Evolutionary conservation across 2,888 invertebrate genomes (phyloP).

Genomic region (Orthosia incerta): DNA sequence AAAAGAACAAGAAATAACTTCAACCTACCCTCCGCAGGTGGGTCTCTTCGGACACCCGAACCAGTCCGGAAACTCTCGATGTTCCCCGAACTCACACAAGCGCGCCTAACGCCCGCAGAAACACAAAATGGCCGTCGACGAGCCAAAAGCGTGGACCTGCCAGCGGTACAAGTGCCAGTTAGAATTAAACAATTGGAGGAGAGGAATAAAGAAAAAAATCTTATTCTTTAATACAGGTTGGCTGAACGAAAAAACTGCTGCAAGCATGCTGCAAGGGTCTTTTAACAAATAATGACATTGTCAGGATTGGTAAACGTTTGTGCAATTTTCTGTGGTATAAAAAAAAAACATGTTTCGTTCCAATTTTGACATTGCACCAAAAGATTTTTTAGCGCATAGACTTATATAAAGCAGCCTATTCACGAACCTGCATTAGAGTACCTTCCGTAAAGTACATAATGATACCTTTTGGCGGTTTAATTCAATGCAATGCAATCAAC

Average conservation of each 20-base stretch:
- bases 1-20: constrained; percentile 3
- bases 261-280: not conserved
- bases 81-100: constrained; percentile 76
- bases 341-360: not conserved
- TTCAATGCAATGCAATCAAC: too few relatives aligned
- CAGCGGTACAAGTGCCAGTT: constrained; percentile 87
- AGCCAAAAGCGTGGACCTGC: constrained; percentile 86
- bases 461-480: too few relatives aligned
- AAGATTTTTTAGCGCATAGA: not conserved
- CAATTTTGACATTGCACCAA: not conserved
- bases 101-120: constrained; percentile 69
- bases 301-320: too few relatives aligned
- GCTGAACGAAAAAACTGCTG: constrained; percentile 7
- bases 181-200: constrained; percentile 86
- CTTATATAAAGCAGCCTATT: not conserved
- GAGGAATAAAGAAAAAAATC: constrained; percentile 69
- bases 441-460: not conserved
- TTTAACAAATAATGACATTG: not conserved
- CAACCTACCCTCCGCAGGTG: constrained; percentile 68
- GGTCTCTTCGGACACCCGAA: constrained; percentile 80
- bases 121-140: constrained; percentile 83
- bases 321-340: not conserved
- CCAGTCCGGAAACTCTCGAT: constrained; percentile 80
- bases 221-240: constrained; percentile 26
- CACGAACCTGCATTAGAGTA: not conserved